A percentile compares a stretch with the other conserved stretches of the same genome.
Evolutionary conservation across 2,888 invertebrate species (phyloP).

Genomic region (Ecliptopera silaceata): DNA sequence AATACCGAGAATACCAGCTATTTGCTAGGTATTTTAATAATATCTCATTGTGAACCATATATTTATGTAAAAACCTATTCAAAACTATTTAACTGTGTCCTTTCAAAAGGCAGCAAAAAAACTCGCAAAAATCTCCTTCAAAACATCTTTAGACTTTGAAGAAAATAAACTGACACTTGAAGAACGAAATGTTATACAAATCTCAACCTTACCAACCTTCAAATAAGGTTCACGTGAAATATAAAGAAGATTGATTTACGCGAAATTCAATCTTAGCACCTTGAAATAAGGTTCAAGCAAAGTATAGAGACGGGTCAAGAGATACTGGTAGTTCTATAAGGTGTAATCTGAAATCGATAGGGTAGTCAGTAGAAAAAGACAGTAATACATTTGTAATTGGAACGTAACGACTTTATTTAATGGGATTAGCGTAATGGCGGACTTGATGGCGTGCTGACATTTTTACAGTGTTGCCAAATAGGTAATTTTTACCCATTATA

Average conservation of each 20-base stretch:
- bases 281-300: neutral
- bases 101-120: neutral
- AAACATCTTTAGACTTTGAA: neutral
- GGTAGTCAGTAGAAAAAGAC: slow-evolving; percentile 5
- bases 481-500: neutral
- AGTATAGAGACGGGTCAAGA: neutral
- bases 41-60: too few species aligned
- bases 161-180: neutral
- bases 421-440: slow-evolving; percentile 9
- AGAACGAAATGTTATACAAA: neutral
- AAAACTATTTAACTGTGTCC: neutral
- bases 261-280: neutral
- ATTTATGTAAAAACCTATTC: neutral
- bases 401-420: slow-evolving; percentile 7
- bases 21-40: too few species aligned
- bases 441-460: slow-evolving; percentile 6
- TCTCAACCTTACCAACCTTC: neutral
- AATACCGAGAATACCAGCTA: too few species aligned
- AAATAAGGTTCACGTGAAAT: neutral
- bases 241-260: neutral
- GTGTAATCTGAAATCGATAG: slow-evolving; percentile 32
- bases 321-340: slow-evolving; percentile 7
- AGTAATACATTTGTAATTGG: slow-evolving; percentile 13
- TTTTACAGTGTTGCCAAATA: neutral
- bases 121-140: slow-evolving; percentile 1